Evolutionary conservation across 2,797 vertebrate genomes (phyloP).

Genomic region (Danio kyathit): DNA sequence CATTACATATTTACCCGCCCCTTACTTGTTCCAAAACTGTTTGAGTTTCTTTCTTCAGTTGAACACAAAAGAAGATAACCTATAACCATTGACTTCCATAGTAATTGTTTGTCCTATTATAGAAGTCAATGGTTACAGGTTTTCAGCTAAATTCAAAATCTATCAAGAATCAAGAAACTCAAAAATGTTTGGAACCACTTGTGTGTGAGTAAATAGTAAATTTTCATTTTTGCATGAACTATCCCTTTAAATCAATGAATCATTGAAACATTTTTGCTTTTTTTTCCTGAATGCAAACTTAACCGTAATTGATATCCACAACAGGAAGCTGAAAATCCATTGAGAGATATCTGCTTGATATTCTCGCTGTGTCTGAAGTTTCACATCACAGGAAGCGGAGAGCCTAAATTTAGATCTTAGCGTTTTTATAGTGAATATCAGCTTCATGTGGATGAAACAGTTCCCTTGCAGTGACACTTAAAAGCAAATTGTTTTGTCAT

Average conservation of each 20-base stretch:
- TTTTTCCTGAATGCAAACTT: conserved; percentile 53
- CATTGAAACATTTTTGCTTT: too few species aligned
- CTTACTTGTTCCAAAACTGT: too few species aligned
- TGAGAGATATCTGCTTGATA: conserved; percentile 16
- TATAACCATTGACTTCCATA: too few species aligned
- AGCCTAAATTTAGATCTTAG: conserved; percentile 22
- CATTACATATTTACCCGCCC: too few species aligned
- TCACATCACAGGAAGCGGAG: conserved; percentile 33
- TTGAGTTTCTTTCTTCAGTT: too few species aligned
- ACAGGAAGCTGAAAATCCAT: conserved; percentile 49
- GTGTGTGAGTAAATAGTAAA: too few species aligned
- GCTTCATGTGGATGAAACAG: conserved; percentile 54
- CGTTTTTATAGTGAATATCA: conserved; percentile 20
- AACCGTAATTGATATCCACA: conserved; percentile 49
- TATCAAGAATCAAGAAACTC: too few species aligned
- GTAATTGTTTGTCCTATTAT: too few species aligned
- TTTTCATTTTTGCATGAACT: neutral
- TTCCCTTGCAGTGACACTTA: conserved; percentile 52
- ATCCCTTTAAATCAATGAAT: neutral
- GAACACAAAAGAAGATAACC: too few species aligned
- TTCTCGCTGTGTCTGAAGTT: neutral
- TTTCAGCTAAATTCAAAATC: too few species aligned
- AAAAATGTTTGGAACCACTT: too few species aligned
- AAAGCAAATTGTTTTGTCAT: conserved; percentile 72
- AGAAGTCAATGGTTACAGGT: too few species aligned